Evolutionary conservation across 1,140 invertebrate genomes (phyloP), one percentile per base, ranked within the genome.

Genomic region (Apis cerana): DNA sequence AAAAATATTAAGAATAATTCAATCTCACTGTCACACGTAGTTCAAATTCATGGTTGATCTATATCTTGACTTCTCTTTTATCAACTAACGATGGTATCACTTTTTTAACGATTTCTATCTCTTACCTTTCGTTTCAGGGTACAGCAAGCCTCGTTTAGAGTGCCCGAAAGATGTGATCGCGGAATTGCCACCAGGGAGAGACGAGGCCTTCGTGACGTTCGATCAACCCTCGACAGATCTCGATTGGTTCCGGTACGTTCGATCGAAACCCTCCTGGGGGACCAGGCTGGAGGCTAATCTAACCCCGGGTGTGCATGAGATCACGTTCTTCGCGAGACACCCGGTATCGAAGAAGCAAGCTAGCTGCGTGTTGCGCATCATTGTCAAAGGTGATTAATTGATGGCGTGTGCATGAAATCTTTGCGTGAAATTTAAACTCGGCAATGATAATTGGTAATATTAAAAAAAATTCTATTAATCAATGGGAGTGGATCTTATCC

Each of bases 221-320:
- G 91, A 93, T 88, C 94, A 94, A 77, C 94, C 94, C 23, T 92
- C 91, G 33, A 94, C 94, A 56, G 94, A 94, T 90, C 92, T 94
- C 52, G 94, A 94, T 90, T 94, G 93, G 93, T 94, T 94, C 85
- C 92, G 94, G 50, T 93, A 94, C 84, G 94, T 94, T 70, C 89
- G 89, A 70, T 94, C 94, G 67, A 93, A 92, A 76, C 94, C 94
- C 15, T 92, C 92, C 10, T 94, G 94, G 94, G 93, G 94, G 7
- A 94, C 90, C 50, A 90, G 92, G 78, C 88, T 94, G 69, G 94
- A 94, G 70, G 93, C 93, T 52, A 94, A 91, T 77, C 91, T 94
- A n/a, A 91, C 91, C 70, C 86, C 89, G 27, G 94, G 94, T 15
- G 54, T 90, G 23, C 91, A 94, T 85, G 91, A 92, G 83, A 89